Conservation (phyloP, 2,888 invertebrate species). For the Crioceris asparagi region DNA sequence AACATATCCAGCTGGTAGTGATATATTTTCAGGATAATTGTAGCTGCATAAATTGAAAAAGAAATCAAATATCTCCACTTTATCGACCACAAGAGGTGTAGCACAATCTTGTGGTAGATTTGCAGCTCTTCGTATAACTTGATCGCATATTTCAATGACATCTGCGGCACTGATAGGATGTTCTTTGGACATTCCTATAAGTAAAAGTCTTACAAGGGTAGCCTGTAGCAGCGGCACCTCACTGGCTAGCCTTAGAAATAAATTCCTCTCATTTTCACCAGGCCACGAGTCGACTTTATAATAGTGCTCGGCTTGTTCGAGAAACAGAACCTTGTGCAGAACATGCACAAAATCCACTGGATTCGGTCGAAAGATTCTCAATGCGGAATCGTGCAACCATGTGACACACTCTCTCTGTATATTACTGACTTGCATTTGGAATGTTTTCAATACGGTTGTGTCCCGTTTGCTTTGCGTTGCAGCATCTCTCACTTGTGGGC, state of each 20-base stretch:
- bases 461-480: constrained; percentile 41
- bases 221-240: constrained; percentile 84
- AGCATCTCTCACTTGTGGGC: constrained; percentile 63
- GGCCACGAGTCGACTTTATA: constrained; percentile 45
- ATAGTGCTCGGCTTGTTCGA: constrained; percentile 71
- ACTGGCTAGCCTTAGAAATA: constrained; percentile 67
- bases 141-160: constrained; percentile 76
- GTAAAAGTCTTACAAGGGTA: constrained; percentile 68
- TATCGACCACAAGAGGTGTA: constrained; percentile 63
- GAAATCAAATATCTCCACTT: constrained; percentile 77
- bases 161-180: constrained; percentile 73
- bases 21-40: constrained; percentile 86
- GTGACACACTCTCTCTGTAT: constrained; percentile 79
- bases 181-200: constrained; percentile 66
- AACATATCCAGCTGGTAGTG: constrained; percentile 67
- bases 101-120: constrained; percentile 62
- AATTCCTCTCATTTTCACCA: constrained; percentile 74
- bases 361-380: constrained; percentile 49
- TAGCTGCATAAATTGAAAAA: constrained; percentile 86
- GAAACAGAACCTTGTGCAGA: constrained; percentile 66
- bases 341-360: constrained; percentile 65
- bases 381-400: constrained; percentile 80
- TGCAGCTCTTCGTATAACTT: constrained; percentile 75
- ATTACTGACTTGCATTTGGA: constrained; percentile 37
- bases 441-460: constrained; percentile 41